Conservation (phyloP, 2,113 vertebrate genomes). For the Nestor notabilis region DNA sequence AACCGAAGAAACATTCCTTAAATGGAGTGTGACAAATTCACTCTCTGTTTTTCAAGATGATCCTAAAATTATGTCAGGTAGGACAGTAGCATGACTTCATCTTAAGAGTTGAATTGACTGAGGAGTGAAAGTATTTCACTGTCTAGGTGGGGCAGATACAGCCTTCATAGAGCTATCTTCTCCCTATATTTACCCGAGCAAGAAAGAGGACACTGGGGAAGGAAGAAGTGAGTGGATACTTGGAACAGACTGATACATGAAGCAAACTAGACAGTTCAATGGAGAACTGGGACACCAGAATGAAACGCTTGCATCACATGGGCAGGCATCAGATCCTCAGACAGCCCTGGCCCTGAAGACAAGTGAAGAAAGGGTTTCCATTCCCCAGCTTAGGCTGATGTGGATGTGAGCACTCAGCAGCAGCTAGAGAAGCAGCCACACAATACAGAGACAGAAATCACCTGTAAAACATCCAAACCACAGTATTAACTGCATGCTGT, state of each 20-base stretch:
- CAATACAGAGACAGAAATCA: neutral
- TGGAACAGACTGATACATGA: neutral
- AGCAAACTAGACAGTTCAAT: neutral
- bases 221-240: neutral
- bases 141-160: neutral
- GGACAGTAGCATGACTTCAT: neutral
- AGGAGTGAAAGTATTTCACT: neutral
- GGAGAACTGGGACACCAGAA: neutral
- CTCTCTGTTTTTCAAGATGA: neutral
- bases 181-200: neutral
- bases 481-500: neutral
- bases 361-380: rapidly evolving
- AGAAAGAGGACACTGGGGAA: neutral
- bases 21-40: neutral
- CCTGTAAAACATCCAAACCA: neutral
- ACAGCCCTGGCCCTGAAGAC: neutral
- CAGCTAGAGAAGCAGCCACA: neutral
- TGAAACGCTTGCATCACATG: neutral
- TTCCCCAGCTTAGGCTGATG: neutral
- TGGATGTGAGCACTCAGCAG: neutral
- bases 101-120: neutral
- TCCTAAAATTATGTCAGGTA: neutral
- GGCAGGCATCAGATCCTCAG: neutral
- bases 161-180: neutral
- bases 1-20: neutral